Conservation (phyloP, 1,140 invertebrate species). For the Rhyzopertha dominica region DNA sequence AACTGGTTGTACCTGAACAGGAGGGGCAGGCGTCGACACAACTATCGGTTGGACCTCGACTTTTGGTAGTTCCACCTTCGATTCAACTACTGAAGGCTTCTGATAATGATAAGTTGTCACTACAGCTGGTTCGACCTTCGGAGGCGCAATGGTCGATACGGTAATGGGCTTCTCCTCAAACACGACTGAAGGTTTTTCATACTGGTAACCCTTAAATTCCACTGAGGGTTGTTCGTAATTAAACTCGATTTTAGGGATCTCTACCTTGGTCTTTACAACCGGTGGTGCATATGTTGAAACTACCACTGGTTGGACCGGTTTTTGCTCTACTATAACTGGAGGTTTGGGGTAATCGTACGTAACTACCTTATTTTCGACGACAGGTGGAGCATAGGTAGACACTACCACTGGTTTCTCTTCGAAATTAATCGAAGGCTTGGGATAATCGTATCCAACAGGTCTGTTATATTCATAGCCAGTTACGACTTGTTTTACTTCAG, state of each 20-base stretch:
- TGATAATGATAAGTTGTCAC: conserved; percentile 2
- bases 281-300: conserved; percentile 5
- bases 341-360: conserved; percentile 5
- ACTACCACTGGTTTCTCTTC: conserved; percentile 37
- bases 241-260: conserved; percentile 1
- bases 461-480: neutral
- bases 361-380: neutral
- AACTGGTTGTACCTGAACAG: neutral
- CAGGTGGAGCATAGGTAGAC: conserved; percentile 3
- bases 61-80: neutral
- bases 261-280: conserved; percentile 5
- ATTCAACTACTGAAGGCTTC: conserved; percentile 7
- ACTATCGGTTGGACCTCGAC: neutral
- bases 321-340: conserved; percentile 4
- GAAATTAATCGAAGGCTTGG: conserved; percentile 45
- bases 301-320: neutral
- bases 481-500: conserved; percentile 37
- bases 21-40: neutral
- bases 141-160: neutral
- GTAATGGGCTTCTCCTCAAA: conserved; percentile 42
- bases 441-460: conserved; percentile 42
- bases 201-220: conserved; percentile 41
- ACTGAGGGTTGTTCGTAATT: conserved; percentile 14
- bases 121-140: conserved; percentile 1
- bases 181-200: conserved; percentile 42